Percentiles rank a stretch among this genome's conserved stretches.
phyloP scores from a whole-genome alignment of 37 sponge, comb jelly and placozoan species.

The Spongilla lacustris region DNA sequence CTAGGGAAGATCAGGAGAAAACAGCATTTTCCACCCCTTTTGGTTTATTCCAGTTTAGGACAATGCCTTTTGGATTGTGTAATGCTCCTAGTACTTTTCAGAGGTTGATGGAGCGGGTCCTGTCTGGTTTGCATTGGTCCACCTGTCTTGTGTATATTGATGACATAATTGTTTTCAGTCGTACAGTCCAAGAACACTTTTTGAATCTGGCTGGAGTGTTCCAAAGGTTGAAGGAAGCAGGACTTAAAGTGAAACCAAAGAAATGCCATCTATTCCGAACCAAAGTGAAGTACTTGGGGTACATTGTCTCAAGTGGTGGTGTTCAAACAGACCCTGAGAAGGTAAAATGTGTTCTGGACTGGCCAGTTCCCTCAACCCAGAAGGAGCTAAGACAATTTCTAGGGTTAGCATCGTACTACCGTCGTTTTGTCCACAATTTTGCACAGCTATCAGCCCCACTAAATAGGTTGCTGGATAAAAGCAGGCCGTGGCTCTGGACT shows the following conservation, averaged over 20 bases:
- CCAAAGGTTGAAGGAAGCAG: constrained; percentile 7
- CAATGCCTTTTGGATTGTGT: constrained; percentile 12
- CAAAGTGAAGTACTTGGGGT: constrained; percentile 23
- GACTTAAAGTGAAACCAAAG: constrained; percentile 16
- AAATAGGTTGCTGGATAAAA: constrained; percentile 4
- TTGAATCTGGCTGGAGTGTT: constrained; percentile 6
- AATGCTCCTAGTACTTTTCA: constrained; percentile 23
- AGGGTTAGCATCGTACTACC: constrained; percentile 12
- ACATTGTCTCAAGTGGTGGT: constrained; percentile 12
- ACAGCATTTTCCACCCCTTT: not conserved
- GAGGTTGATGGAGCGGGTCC: constrained; percentile 19
- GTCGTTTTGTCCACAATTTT: constrained; percentile 24
- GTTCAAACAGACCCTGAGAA: constrained; percentile 35
- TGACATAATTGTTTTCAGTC: constrained; percentile 8
- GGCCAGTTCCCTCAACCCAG: constrained; percentile 14
- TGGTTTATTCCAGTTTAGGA: not conserved
- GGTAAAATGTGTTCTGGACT: not conserved
- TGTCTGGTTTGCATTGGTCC: constrained; percentile 31
- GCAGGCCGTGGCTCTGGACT: constrained; percentile 22
- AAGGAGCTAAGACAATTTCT: constrained; percentile 11
- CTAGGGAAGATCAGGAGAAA: not conserved
- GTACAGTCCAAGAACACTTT: constrained; percentile 3
- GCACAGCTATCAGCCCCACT: constrained; percentile 3
- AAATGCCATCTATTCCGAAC: constrained; percentile 15
- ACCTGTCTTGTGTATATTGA: constrained; percentile 32